Evolutionary conservation across 2,113 vertebrate species (phyloP), one percentile per base, ranked within the genome.

Genomic region (Gorilla gorilla): DNA sequence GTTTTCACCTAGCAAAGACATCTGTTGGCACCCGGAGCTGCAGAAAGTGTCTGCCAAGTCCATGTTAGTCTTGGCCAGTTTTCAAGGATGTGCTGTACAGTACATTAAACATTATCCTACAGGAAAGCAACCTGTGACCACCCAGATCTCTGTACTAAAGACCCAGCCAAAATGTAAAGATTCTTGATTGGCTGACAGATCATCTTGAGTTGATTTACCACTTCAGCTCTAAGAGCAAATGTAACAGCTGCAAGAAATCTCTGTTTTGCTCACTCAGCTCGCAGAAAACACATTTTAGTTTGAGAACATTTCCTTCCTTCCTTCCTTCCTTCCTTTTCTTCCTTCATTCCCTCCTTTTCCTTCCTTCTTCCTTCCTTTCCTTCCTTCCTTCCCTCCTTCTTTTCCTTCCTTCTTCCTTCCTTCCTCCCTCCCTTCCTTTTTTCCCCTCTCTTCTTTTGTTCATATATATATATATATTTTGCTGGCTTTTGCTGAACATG

Each of bases 1-100:
- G 89, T 81, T 97, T 96, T 94, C 88, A 93, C 90, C 90, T 98
- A 98, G 96, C 97, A 97, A 98, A 99, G 96, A 97, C 81, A 98
- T 98, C 98, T 84, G 40, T 82, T 98, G 97, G 95, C 97, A 98
- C 83, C 80, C 79, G 11, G 92, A 97, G n/a, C 78, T 98, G 95
- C 66, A 83, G 89, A 89, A 94, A 89, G 76, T 97, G 45, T 43
- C 96, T 98, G 98, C 97, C 96, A 96, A 96, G 9, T 79, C 70
- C 43, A 5, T 96, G 97, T 93, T 97, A 90, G 90, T 92, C 87
- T 85, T 98, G 97, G 98, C 97, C 81, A 55, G 87, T 93, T 89
- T 96, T 94, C 96, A 96, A n/a, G 1, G 72, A 97, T 95, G 86
- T 95, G 40, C 61, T 92, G 6, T 70, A 95, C 43, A 96, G 85